Conservation (phyloP, 2,113 vertebrate genomes). For the Melierax canorus region DNA sequence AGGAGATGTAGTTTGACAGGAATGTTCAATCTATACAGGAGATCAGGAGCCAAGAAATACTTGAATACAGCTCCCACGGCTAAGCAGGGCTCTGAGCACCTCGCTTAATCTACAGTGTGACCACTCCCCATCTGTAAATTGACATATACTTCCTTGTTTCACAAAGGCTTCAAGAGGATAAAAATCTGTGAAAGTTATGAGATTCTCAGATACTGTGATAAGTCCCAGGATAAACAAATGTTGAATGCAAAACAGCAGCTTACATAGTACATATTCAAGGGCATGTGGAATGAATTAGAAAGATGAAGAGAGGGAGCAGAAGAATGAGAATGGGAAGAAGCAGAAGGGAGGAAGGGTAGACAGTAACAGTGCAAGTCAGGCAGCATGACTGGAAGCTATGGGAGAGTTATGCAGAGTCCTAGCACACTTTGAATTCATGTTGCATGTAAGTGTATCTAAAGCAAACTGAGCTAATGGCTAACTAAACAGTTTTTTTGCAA, state of each 20-base stretch:
- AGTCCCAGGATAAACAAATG: slow-evolving; percentile 62
- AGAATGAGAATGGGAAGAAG: neutral
- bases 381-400: neutral
- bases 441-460: neutral
- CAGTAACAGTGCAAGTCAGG: neutral
- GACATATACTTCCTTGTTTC: slow-evolving; percentile 53
- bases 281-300: slow-evolving; percentile 60
- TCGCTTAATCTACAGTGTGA: slow-evolving; percentile 21
- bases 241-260: slow-evolving; percentile 55
- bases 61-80: slow-evolving; percentile 49
- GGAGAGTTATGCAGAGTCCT: neutral
- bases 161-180: slow-evolving; percentile 51
- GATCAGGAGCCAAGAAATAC: slow-evolving; percentile 53
- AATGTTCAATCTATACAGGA: slow-evolving; percentile 41
- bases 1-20: slow-evolving; percentile 39
- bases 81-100: slow-evolving; percentile 12
- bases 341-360: neutral
- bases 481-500: neutral
- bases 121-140: slow-evolving; percentile 45
- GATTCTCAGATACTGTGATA: slow-evolving; percentile 54
- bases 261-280: slow-evolving; percentile 53
- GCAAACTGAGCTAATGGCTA: neutral
- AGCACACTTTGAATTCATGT: neutral
- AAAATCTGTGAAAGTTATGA: slow-evolving; percentile 64
- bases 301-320: slow-evolving; percentile 27